phyloP scores from a whole-genome alignment of 2,888 invertebrate species.

The Callyntrura guangdongensis region DNA sequence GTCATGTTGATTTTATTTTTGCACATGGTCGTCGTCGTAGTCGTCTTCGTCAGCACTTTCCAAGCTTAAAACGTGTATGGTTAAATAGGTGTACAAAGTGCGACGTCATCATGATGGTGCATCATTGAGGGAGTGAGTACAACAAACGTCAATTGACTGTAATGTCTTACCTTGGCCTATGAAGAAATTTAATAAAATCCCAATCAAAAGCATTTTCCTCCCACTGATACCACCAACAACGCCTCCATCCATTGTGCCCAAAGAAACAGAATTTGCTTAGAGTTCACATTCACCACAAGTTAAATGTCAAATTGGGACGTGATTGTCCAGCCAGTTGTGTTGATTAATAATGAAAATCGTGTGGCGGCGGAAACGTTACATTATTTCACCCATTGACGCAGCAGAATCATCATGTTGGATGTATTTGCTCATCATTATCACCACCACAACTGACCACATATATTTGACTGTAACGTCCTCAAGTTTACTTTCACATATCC shows the following conservation, averaged over 20 bases:
- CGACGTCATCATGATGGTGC: slow-evolving; percentile 34
- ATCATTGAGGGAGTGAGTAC: background rate
- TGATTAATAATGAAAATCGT: background rate
- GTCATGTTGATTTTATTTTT: slow-evolving; percentile 11
- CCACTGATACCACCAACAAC: background rate
- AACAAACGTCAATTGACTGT: slow-evolving; percentile 7
- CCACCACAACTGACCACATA: background rate
- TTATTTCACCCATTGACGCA: background rate
- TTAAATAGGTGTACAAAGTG: background rate
- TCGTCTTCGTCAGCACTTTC: background rate
- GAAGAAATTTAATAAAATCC: slow-evolving; percentile 66
- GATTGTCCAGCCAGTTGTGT: background rate
- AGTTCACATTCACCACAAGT: slow-evolving; percentile 44
- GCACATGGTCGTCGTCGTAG: background rate
- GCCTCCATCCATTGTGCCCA: slow-evolving; percentile 60
- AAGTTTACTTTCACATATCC: slow-evolving; percentile 18
- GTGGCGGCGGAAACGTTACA: background rate
- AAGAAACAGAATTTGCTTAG: background rate
- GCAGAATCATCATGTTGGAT: background rate
- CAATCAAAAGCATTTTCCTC: slow-evolving; percentile 68
- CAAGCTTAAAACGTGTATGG: background rate
- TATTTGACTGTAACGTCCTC: background rate
- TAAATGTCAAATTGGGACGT: slow-evolving; percentile 5
- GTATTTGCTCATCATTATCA: background rate
- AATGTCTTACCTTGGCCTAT: slow-evolving; percentile 70